Percentiles rank a stretch among this genome's conserved stretches.
These are phyloP conservation scores for Zoanthus sansibaricus DNA, from an alignment of 92 coral and sea anemone genomes.

Conservation along the genomic window DNA sequence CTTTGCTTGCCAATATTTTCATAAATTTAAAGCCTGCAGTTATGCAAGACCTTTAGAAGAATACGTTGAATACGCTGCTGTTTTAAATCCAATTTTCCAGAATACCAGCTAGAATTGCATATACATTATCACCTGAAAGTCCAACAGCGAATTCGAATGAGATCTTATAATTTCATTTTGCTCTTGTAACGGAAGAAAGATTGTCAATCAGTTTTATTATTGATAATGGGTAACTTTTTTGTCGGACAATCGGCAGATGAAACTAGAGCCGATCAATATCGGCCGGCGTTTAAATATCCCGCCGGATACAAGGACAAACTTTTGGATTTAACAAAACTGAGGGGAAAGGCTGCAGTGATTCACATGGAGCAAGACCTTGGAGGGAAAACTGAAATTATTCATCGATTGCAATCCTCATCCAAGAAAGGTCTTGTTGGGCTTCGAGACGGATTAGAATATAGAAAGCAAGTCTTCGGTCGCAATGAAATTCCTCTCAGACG, in stretches of 20 bases:
- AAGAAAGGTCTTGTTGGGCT: constrained; percentile 80
- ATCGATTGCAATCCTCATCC: constrained; percentile 73
- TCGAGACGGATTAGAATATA: constrained; percentile 59
- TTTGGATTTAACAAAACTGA: constrained; percentile 64
- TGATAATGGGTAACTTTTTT: constrained; percentile 23
- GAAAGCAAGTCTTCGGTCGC: constrained; percentile 68
- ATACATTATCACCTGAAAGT: too few relatives aligned
- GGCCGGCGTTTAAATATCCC: constrained; percentile 52
- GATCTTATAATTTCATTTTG: background rate
- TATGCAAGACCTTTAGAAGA: background rate
- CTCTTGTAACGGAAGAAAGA: background rate
- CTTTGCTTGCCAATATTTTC: background rate
- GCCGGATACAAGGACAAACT: constrained; percentile 65
- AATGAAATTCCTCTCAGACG: constrained; percentile 71
- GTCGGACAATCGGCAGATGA: constrained; percentile 47
- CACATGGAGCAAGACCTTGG: constrained; percentile 61
- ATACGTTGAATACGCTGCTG: background rate
- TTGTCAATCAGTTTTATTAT: background rate
- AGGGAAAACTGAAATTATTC: constrained; percentile 61
- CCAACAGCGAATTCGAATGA: constrained; percentile 22
- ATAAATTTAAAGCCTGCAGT: background rate
- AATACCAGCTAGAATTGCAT: too few relatives aligned
- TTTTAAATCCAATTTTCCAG: background rate
- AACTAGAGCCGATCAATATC: constrained; percentile 36
- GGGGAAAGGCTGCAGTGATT: constrained; percentile 55